phyloP scores from a whole-genome alignment of 2,888 invertebrate species.

The Pandemis cinnamomeana region DNA sequence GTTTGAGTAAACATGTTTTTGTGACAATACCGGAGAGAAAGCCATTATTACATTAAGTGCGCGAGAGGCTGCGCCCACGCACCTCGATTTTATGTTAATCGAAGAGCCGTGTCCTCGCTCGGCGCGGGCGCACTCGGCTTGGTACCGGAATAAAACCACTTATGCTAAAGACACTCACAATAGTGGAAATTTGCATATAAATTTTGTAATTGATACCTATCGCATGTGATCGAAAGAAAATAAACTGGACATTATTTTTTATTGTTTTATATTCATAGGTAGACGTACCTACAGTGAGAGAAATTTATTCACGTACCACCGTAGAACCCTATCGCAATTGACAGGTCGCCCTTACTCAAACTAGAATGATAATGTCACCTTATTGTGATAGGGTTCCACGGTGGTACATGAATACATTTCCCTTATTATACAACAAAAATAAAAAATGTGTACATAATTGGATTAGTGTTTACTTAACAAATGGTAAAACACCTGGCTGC shows the following conservation, averaged over 20 bases:
- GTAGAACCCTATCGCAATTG: no score
- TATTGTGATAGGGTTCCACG: no score
- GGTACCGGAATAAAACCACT: slow-evolving; percentile 10
- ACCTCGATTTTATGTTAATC: slow-evolving; percentile 82
- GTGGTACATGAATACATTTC: no score
- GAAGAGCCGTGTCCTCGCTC: slow-evolving; percentile 79
- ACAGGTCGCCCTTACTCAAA: no score
- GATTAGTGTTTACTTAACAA: no score
- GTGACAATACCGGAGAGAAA: slow-evolving; percentile 40
- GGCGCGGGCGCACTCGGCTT: slow-evolving; percentile 46
- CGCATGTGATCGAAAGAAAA: background rate
- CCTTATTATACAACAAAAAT: no score
- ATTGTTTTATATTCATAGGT: background rate
- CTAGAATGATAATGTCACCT: no score
- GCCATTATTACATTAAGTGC: slow-evolving; percentile 45
- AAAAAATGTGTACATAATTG: no score
- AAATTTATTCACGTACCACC: no score
- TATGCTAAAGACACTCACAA: slow-evolving; percentile 1
- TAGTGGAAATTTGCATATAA: background rate
- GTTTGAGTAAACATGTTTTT: slow-evolving; percentile 41
- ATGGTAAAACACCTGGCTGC: no score
- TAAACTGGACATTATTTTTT: background rate
- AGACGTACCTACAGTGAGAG: no score
- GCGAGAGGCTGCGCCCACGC: slow-evolving; percentile 75
- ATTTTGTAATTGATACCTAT: background rate